Percentiles rank a stretch among this genome's conserved stretches.
These are phyloP conservation scores for Siphlonurus alternatus DNA, from an alignment of 2,888 invertebrate species.

Conservation along the genomic window DNA sequence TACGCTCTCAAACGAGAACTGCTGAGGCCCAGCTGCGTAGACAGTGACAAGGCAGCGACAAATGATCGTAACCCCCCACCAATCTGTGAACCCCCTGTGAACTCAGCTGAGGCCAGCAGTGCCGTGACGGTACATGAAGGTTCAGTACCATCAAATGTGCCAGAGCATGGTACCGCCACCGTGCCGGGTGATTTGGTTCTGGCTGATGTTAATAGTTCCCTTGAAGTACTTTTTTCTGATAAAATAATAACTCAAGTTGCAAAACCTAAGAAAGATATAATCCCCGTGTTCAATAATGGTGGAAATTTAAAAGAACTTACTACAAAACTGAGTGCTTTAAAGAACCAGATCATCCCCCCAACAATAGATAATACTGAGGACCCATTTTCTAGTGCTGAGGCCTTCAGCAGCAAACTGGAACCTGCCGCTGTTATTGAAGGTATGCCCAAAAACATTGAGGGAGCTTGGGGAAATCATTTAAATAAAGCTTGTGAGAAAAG, in stretches of 20 bases:
- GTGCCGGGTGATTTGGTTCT: background rate
- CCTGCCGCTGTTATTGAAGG: background rate
- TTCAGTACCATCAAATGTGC: background rate
- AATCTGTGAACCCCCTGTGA: slow-evolving; percentile 7
- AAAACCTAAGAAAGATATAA: background rate
- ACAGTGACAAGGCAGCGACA: background rate
- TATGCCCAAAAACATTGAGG: slow-evolving; percentile 19
- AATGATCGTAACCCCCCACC: slow-evolving; percentile 2
- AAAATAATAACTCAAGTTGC: background rate
- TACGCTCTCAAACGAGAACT: slow-evolving; percentile 20
- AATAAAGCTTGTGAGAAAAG: slow-evolving; percentile 19
- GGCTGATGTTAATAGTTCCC: background rate
- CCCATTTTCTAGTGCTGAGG: slow-evolving; percentile 35
- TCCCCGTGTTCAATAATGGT: background rate
- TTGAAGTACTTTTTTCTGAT: background rate
- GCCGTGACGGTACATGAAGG: background rate
- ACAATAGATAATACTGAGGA: background rate
- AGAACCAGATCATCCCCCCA: background rate
- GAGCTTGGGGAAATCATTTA: slow-evolving; percentile 32
- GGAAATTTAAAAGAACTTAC: background rate
- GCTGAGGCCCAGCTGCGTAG: background rate
- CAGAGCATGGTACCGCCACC: background rate
- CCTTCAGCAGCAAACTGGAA: too few species aligned
- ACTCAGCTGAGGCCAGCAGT: background rate
- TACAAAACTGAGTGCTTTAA: background rate